Conservation (phyloP, 30 jellyfish, hydroid and myxozoan species). For the Nemopilema nomurai region DNA sequence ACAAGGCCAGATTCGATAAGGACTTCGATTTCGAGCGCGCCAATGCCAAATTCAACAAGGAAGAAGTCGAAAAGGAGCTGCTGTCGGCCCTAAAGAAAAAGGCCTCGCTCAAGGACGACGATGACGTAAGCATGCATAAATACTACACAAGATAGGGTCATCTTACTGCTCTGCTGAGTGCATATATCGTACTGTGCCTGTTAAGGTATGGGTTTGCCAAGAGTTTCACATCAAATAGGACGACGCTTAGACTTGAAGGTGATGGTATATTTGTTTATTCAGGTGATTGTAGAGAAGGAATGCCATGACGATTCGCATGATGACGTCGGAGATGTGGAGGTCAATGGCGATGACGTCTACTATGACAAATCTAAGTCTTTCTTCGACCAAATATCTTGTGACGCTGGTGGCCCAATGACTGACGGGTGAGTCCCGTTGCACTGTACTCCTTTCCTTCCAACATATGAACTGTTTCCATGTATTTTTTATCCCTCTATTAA, state of each 20-base stretch:
- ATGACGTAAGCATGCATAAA: conserved; percentile 88
- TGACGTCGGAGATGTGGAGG: conserved; percentile 51
- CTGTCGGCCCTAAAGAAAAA: conserved; percentile 73
- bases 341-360: conserved; percentile 66
- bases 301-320: conserved; percentile 38
- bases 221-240: no score
- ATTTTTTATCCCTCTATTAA: neutral
- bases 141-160: no score
- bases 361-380: conserved; percentile 92
- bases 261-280: neutral
- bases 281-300: conserved; percentile 73
- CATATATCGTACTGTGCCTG: no score
- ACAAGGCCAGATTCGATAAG: conserved; percentile 72
- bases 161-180: no score
- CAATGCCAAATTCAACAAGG: conserved; percentile 95
- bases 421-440: conserved; percentile 49
- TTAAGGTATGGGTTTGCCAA: no score
- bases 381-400: conserved; percentile 96
- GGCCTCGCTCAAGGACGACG: conserved; percentile 72
- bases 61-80: conserved; percentile 87
- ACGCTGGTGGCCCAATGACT: conserved; percentile 59
- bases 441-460: neutral
- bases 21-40: conserved; percentile 96
- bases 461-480: neutral
- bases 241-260: neutral